Evolutionary conservation across 2,797 vertebrate genomes (phyloP), one percentile per base, ranked within the genome.

Genomic region (Etheostoma perlongum): DNA sequence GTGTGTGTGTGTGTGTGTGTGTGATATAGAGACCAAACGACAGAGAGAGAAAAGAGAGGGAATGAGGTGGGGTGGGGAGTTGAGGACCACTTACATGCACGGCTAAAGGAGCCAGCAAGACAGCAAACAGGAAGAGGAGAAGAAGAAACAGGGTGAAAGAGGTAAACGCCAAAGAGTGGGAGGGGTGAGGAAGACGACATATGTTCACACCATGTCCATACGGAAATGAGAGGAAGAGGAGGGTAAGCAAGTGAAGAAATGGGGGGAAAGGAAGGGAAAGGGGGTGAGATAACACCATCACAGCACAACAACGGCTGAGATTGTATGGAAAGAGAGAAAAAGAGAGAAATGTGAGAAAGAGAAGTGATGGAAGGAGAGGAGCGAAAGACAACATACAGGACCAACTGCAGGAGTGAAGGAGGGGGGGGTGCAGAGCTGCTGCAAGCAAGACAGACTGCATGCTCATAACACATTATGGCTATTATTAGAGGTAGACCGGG

Each of bases 401-500:
- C 14, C 54, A 74, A 33, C 23, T 46, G 73, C 67, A 40, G 66
- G 67, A 70, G 69, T n/a, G 66, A 60, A 23, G 3, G 19, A n/a
- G 30, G 16, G 21, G 54, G 51, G 19, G 21, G 78, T 25, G 70
- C 36, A 33, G 76, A 84, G 67, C 83, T 68, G 84, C 87, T 89
- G 85, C 27, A 0, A 92, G 86, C 60, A 10, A 88, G 83, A 85
- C 85, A 69, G 84, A 79, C 76, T 69, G 74, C 82, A 83, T 73
- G 82, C 84, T 79, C 87, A 88, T 84, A 89, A 87, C 85, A 90
- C 85, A 89, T 90, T 90, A 89, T 58, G 67, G 82, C 87, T 93
- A 91, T 91, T 91, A 91, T 91, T 92, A 92, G 87, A 88, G 87
- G 80, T 83, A 72, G 51, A 76, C 30, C 4, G 13, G 69, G 61